A percentile compares a stretch with the other conserved stretches of the same genome.
Evolutionary conservation across 2,797 vertebrate genomes (phyloP).

Genomic region (Masticophis lateralis): DNA sequence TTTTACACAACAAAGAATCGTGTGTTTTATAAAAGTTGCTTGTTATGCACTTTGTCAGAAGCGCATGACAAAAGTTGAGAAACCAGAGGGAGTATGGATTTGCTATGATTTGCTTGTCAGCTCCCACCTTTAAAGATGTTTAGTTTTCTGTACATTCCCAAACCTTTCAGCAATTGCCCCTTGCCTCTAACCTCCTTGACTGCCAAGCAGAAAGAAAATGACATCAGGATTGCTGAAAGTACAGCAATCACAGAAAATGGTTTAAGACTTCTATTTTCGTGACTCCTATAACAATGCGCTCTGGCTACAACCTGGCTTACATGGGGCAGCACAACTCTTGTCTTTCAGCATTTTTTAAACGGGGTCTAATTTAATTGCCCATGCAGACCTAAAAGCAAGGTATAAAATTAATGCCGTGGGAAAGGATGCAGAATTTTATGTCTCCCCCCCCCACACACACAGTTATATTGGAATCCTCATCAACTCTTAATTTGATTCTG

Average conservation of each 20-base stretch:
- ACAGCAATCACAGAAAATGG: constrained; percentile 19
- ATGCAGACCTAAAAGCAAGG: neutral
- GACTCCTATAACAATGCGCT: constrained; percentile 23
- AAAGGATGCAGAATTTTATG: neutral
- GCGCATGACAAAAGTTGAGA: neutral
- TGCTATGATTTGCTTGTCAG: neutral
- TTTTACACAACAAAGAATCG: neutral
- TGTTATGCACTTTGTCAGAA: neutral
- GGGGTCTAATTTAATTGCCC: constrained; percentile 6
- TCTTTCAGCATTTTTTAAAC: neutral
- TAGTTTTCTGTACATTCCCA: neutral
- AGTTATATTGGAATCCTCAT: constrained; percentile 10
- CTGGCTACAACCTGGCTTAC: neutral
- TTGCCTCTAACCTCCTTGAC: neutral
- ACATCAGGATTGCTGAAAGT: constrained; percentile 11
- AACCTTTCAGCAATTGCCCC: neutral
- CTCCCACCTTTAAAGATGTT: neutral
- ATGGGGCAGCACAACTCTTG: neutral
- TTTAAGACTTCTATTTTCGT: constrained; percentile 11
- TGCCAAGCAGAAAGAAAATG: constrained; percentile 4
- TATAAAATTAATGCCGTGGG: constrained; percentile 16
- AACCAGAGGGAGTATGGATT: neutral
- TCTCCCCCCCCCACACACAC: too few species aligned
- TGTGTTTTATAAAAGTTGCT: neutral
- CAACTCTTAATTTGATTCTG: constrained; percentile 17